These are phyloP conservation scores for Miopithecus talapoin DNA, from an alignment of 2,797 vertebrate species.

Conservation along the genomic window DNA sequence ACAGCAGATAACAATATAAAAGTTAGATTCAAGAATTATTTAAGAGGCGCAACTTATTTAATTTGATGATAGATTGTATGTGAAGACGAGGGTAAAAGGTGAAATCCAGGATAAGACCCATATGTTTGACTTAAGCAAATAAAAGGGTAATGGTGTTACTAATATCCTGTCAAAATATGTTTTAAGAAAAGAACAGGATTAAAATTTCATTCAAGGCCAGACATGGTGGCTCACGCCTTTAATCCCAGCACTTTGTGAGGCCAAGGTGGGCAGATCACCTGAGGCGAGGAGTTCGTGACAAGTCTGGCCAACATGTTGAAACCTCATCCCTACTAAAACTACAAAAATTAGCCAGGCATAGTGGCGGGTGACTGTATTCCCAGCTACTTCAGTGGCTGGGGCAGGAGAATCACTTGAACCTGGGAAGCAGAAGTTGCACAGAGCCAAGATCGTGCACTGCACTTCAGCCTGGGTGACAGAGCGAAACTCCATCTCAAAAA, in stretches of 20 bases:
- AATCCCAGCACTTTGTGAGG: neutral
- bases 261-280: neutral
- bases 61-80: neutral
- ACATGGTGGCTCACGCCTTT: neutral
- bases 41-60: neutral
- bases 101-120: neutral
- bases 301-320: neutral
- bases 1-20: neutral
- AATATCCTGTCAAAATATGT: neutral
- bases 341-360: neutral
- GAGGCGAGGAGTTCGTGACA: neutral
- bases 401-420: neutral
- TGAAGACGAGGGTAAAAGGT: neutral
- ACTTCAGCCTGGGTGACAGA: neutral
- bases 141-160: neutral
- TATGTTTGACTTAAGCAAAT: neutral
- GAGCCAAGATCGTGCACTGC: neutral
- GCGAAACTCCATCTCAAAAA: neutral
- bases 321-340: neutral
- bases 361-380: neutral
- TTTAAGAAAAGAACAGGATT: neutral
- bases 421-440: neutral
- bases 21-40: neutral
- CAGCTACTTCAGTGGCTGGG: neutral
- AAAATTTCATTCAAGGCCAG: neutral